phyloP scores from a whole-genome alignment of 2,888 invertebrate species.

The Iselma pallidipennis region DNA sequence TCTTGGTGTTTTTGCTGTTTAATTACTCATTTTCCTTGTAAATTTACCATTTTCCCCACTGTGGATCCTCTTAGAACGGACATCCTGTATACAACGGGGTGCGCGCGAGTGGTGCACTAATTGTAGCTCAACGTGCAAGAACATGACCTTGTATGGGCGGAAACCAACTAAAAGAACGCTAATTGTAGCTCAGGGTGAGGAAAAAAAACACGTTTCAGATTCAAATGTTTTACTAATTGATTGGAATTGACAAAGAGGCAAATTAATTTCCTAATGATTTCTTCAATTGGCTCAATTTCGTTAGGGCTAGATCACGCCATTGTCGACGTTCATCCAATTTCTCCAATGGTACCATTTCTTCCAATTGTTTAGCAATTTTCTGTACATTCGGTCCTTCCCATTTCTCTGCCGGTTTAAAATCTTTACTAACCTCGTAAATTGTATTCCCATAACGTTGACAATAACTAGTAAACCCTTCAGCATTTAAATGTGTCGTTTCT shows the following conservation, averaged over 20 bases:
- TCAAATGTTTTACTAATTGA: too few species aligned
- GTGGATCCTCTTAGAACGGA: too few species aligned
- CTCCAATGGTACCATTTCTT: conserved; percentile 73
- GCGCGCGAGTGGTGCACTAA: too few species aligned
- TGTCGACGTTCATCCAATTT: conserved; percentile 72
- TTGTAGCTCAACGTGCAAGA: too few species aligned
- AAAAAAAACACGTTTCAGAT: too few species aligned
- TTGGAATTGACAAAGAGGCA: too few species aligned
- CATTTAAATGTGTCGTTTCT: conserved; percentile 93
- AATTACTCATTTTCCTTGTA: too few species aligned
- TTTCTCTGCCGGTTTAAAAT: conserved; percentile 74
- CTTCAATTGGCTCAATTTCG: conserved; percentile 78
- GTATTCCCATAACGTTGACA: conserved; percentile 64
- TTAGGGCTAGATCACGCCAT: conserved; percentile 84
- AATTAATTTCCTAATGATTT: conserved; percentile 50
- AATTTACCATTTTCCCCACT: too few species aligned
- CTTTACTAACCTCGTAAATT: conserved; percentile 67
- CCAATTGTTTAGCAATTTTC: conserved; percentile 73
- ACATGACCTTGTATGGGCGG: too few species aligned
- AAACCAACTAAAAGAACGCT: too few species aligned
- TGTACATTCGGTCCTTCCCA: conserved; percentile 71
- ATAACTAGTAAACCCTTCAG: conserved; percentile 77
- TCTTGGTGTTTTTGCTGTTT: background rate
- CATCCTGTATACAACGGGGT: too few species aligned
- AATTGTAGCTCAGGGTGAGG: too few species aligned